Percentiles rank a stretch among this genome's conserved stretches.
phyloP scores from a whole-genome alignment of 2,888 invertebrate genomes.

The Euplagia quadripunctaria region DNA sequence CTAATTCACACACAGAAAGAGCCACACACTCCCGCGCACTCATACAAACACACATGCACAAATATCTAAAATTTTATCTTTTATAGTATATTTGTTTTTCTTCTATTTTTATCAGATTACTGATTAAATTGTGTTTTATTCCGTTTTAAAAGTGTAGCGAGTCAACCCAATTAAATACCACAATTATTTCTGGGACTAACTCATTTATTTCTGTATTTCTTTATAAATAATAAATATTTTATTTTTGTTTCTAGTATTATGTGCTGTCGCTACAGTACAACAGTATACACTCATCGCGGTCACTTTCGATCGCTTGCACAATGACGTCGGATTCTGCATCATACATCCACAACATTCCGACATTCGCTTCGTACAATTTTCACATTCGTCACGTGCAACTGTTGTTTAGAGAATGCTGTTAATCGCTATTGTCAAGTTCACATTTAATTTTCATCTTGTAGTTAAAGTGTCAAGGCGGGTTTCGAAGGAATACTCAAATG shows the following conservation, averaged over 20 bases:
- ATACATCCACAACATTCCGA: slow-evolving; percentile 56
- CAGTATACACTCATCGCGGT: slow-evolving; percentile 53
- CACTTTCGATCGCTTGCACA: slow-evolving; percentile 77
- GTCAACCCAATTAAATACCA: neutral
- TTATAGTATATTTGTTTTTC: neutral
- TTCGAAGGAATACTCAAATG: too few species aligned
- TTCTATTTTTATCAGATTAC: neutral
- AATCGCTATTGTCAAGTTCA: slow-evolving; percentile 38
- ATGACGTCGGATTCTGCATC: slow-evolving; percentile 57
- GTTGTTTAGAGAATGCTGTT: slow-evolving; percentile 44
- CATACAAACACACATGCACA: too few species aligned
- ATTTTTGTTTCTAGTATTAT: slow-evolving; percentile 17
- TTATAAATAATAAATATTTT: too few species aligned
- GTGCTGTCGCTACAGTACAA: slow-evolving; percentile 61
- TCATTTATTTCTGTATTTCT: neutral
- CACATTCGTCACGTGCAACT: slow-evolving; percentile 50
- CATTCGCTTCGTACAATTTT: slow-evolving; percentile 51
- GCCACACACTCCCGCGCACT: too few species aligned
- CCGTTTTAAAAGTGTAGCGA: neutral
- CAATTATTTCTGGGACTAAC: neutral
- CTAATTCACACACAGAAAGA: neutral
- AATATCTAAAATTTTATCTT: neutral
- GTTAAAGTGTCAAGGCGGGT: neutral
- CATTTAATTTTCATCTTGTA: neutral
- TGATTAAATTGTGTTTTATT: neutral